Percentiles rank a stretch among this genome's conserved stretches.
phyloP scores from a whole-genome alignment of 35 echinoderm and acorn worm species.

The Eucidaris tribuloides region DNA sequence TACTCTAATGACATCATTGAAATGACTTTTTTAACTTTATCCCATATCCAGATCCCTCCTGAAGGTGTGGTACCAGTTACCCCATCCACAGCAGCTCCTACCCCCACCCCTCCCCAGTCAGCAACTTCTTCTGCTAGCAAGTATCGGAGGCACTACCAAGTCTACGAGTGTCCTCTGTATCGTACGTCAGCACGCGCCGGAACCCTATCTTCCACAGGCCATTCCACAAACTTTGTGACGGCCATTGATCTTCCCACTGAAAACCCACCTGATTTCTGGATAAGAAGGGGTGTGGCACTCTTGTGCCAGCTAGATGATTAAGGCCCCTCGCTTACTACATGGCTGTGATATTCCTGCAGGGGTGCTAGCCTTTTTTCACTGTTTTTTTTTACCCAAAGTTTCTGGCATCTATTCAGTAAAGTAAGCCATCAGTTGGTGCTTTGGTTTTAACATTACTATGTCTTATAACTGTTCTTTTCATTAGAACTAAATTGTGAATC shows the following conservation, averaged over 20 bases:
- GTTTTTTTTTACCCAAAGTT: too few species aligned
- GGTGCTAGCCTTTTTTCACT: too few species aligned
- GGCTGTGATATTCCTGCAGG: neutral
- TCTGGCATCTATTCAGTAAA: too few species aligned
- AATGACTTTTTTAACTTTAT: too few species aligned
- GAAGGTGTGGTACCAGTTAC: conserved; percentile 19
- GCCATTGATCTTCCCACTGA: conserved; percentile 73
- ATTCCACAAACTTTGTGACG: conserved; percentile 93
- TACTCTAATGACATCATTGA: too few species aligned
- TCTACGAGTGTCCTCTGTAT: conserved; percentile 93
- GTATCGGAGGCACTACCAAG: neutral
- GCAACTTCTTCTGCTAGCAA: neutral
- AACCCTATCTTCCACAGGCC: conserved; percentile 93
- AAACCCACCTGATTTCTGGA: conserved; percentile 77
- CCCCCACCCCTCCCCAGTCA: conserved; percentile 8
- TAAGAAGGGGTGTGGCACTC: conserved; percentile 71
- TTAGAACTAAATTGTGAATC: too few species aligned
- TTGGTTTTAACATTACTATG: too few species aligned
- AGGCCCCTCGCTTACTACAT: neutral
- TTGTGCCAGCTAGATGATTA: conserved; percentile 85
- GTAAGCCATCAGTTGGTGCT: too few species aligned
- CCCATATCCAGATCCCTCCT: conserved; percentile 11
- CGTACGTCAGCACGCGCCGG: conserved; percentile 85
- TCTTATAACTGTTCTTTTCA: too few species aligned
- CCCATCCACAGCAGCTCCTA: conserved; percentile 12